Conservation (phyloP, 2,797 vertebrate species). For the Pantherophis vulpinus region DNA sequence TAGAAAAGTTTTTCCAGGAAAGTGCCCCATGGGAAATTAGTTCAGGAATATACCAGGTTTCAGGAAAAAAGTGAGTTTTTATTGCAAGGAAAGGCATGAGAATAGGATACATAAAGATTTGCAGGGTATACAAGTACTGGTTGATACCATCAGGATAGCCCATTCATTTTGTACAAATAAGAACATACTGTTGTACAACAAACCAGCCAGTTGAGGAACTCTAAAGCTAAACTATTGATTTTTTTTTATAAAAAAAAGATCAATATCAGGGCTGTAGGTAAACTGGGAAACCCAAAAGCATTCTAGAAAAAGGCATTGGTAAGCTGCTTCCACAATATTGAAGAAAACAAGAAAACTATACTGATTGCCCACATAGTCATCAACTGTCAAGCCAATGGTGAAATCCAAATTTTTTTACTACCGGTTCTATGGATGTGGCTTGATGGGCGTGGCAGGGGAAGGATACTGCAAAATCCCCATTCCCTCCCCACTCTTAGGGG, state of each 20-base stretch:
- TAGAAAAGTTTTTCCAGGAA: not conserved
- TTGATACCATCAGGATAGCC: not conserved
- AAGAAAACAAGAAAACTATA: not conserved
- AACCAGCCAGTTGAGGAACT: not conserved
- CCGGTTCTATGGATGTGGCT: too few relatives aligned
- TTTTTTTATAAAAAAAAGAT: not conserved
- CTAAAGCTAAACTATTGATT: not conserved
- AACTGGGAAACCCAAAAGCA: not conserved
- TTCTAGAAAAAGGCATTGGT: not conserved
- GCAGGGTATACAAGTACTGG: not conserved
- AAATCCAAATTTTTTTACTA: too few relatives aligned
- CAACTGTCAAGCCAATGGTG: not conserved
- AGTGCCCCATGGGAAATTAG: not conserved
- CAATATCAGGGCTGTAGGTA: not conserved
- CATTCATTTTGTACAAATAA: not conserved
- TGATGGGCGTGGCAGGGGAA: too few relatives aligned
- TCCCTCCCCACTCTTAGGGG: too few relatives aligned
- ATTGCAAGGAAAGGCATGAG: not conserved
- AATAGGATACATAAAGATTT: not conserved
- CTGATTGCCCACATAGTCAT: not conserved
- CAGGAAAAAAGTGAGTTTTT: not conserved
- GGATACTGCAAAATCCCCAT: too few relatives aligned
- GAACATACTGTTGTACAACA: not conserved
- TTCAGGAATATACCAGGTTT: not conserved
- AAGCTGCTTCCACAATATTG: not conserved